Percentiles rank a stretch among this genome's conserved stretches.
Conservation (phyloP, 2,797 vertebrate species). For the Vireo griseus region DNA sequence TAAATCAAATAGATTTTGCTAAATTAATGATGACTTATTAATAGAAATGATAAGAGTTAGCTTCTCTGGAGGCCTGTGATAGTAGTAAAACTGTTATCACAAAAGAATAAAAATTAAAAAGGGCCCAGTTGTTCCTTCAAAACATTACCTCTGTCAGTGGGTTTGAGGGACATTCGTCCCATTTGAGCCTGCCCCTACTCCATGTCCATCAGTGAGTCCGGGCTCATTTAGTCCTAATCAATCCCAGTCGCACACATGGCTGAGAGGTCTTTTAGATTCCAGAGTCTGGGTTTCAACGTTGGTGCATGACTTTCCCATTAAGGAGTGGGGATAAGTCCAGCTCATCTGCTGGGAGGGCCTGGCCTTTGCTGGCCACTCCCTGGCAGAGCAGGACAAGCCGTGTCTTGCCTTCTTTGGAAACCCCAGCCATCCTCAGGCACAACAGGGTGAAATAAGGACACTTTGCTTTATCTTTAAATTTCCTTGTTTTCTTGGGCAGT, state of each 20-base stretch:
- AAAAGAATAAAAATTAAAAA: background rate
- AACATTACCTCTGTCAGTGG: background rate
- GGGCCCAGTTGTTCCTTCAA: background rate
- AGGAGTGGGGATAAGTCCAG: background rate
- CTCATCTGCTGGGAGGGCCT: background rate
- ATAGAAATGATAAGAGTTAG: background rate
- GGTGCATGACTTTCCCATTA: conserved; percentile 28
- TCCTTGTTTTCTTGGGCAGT: conserved; percentile 60
- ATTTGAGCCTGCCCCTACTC: background rate
- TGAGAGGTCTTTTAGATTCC: background rate
- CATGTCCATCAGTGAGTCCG: fast-evolving
- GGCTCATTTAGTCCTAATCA: background rate
- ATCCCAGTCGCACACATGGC: background rate
- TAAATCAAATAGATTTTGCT: background rate
- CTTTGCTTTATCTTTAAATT: conserved; percentile 66
- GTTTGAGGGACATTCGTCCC: background rate
- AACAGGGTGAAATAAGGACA: conserved; percentile 57
- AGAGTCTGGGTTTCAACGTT: background rate
- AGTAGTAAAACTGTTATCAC: background rate
- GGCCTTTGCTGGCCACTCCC: background rate
- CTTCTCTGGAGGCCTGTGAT: background rate
- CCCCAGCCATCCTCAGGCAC: background rate
- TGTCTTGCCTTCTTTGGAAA: conserved; percentile 28
- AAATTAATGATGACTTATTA: background rate
- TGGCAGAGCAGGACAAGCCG: background rate